Evolutionary conservation across 2,113 vertebrate genomes (phyloP).

Genomic region (Silurus meridionalis): DNA sequence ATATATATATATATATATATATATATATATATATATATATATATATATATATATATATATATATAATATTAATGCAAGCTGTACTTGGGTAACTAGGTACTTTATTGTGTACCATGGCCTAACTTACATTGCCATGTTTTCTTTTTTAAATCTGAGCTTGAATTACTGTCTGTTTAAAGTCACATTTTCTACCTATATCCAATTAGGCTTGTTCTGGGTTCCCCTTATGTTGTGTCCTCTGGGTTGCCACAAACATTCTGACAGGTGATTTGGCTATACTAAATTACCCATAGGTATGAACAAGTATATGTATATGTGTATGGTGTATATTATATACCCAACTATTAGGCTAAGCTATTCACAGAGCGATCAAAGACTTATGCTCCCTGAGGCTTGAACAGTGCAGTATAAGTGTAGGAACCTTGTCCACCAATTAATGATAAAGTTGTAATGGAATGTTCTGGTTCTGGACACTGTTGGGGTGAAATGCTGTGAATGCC

Average conservation of each 20-base stretch:
- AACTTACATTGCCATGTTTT: not conserved
- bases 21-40: no score
- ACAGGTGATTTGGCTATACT: not conserved
- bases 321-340: not conserved
- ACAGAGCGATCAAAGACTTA: not conserved
- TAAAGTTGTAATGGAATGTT: not conserved
- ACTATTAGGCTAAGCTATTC: not conserved
- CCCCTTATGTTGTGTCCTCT: not conserved
- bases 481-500: not conserved
- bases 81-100: not conserved
- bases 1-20: no score
- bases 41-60: no score
- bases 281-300: not conserved
- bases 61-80: not conserved
- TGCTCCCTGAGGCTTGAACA: not conserved
- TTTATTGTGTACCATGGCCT: not conserved
- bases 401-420: not conserved
- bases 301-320: not conserved
- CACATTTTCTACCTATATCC: not conserved
- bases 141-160: not conserved
- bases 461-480: not conserved
- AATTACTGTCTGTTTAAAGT: not conserved
- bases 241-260: not conserved
- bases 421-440: not conserved
- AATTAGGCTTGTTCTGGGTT: not conserved